Percentiles rank a stretch among this genome's conserved stretches.
Evolutionary conservation across 2,797 vertebrate genomes (phyloP).

Genomic region (Lutjanus argentimaculatus): DNA sequence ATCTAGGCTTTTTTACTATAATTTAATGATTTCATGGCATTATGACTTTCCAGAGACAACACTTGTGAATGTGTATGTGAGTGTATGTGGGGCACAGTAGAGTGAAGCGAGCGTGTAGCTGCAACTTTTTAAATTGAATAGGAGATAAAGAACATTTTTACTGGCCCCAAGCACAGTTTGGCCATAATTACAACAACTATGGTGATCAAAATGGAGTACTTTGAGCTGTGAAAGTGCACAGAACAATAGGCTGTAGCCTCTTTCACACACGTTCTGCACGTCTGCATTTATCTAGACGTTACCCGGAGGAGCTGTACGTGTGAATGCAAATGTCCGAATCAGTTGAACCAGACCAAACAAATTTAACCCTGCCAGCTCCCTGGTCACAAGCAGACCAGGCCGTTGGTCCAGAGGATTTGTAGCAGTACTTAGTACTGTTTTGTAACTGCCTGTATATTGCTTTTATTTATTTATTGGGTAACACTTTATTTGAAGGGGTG

Average conservation of each 20-base stretch:
- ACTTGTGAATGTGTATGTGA: not conserved
- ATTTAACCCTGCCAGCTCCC: too few species aligned
- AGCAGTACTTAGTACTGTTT: too few species aligned
- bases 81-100: not conserved
- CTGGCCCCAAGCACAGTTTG: conserved; percentile 2
- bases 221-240: conserved; percentile 4
- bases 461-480: too few species aligned
- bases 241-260: not conserved
- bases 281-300: too few species aligned
- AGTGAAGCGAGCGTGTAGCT: not conserved
- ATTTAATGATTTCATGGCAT: conserved; percentile 38
- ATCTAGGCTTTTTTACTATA: conserved; percentile 23
- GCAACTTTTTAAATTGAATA: conserved; percentile 10
- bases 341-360: too few species aligned
- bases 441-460: too few species aligned
- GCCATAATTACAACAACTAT: conserved; percentile 3
- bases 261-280: too few species aligned
- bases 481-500: too few species aligned
- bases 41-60: conserved; percentile 17
- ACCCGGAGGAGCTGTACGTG: too few species aligned
- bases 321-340: too few species aligned
- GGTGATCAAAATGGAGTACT: not conserved
- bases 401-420: too few species aligned
- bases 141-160: conserved; percentile 9
- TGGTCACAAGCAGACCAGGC: too few species aligned